Evolutionary conservation across 2,888 invertebrate genomes (phyloP), one percentile per base, ranked within the genome.

Genomic region (Melanchra persicariae): DNA sequence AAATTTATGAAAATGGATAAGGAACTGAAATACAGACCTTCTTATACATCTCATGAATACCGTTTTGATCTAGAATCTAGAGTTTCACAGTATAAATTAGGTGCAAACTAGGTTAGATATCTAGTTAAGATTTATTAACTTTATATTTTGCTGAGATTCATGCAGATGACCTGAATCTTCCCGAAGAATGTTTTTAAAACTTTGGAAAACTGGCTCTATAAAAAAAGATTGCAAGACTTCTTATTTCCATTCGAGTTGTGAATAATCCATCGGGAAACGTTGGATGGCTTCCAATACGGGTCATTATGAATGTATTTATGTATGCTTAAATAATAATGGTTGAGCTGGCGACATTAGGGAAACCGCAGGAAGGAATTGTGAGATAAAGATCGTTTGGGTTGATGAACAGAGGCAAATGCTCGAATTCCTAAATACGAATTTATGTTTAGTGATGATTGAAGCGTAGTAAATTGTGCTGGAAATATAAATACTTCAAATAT

Each of bases 101-200:
- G 22, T 62, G 49, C 55, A 70, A 81, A 81, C 57, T 79, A 17
- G 51, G 54, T 58, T 58, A 55, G 57, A 54, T 54, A 30, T 70
- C 75, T 62, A 63, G 79, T 66, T 64, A 65, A 52, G 63, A 45
- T 77, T 65, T 74, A 70, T 82, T 47, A 74, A 79, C 74, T 79
- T 79, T 66, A 66, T 78, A 63, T 51, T 63, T 73, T 51, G 51
- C 64, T 55, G n/a, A 61, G 51, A 76, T 70, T 70, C 63, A 70
- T 76, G 61, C 51, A 54, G 58, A 60, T 74, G 69, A 74, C 74
- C 83, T 74, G 67, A 54, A 71, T 82, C 17, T 6, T 60, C 43
- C 17, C 45, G 55, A 47, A 70, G 45, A 81, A 81, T 81, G 61
- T 81, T 81, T 62, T 58, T 47, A 34, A 69, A 77, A 81, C 66